phyloP scores from a whole-genome alignment of 2,888 invertebrate genomes.

The Tipula lateralis region DNA sequence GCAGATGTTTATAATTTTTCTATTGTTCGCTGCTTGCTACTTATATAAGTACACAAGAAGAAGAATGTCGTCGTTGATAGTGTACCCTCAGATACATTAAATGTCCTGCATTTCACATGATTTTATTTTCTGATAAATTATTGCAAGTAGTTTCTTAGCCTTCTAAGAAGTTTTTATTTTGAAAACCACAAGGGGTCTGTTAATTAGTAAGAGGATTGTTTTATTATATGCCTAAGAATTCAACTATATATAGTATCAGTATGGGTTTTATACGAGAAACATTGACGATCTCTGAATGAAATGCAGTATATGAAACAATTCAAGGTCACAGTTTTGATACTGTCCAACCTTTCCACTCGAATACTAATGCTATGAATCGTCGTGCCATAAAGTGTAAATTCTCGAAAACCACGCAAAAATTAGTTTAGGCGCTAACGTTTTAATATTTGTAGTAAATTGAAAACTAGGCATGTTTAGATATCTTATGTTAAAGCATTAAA shows the following conservation, averaged over 20 bases:
- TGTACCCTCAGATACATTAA: not conserved
- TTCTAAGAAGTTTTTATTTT: not conserved
- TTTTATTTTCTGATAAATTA: not conserved
- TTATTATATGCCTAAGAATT: not conserved
- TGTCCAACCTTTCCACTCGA: too few relatives aligned
- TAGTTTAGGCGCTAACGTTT: too few relatives aligned
- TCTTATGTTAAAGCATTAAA: too few relatives aligned
- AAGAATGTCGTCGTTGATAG: not conserved
- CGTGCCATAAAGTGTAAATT: too few relatives aligned
- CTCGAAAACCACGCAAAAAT: too few relatives aligned
- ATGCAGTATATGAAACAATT: not conserved
- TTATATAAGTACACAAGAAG: not conserved
- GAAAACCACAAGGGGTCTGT: not conserved
- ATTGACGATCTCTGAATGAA: not conserved
- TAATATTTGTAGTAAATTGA: too few relatives aligned
- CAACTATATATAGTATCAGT: too few relatives aligned
- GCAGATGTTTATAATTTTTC: conserved; percentile 1
- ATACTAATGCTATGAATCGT: too few relatives aligned
- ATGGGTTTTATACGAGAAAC: not conserved
- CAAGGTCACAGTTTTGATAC: not conserved
- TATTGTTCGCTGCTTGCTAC: not conserved
- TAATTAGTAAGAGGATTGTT: not conserved
- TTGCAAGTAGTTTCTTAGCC: not conserved
- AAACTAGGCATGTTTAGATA: too few relatives aligned
- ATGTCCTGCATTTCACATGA: not conserved